Percentiles rank a stretch among this genome's conserved stretches.
Evolutionary conservation across 2,888 invertebrate genomes (phyloP).

Genomic region (Liopterus haemorrhoidalis): DNA sequence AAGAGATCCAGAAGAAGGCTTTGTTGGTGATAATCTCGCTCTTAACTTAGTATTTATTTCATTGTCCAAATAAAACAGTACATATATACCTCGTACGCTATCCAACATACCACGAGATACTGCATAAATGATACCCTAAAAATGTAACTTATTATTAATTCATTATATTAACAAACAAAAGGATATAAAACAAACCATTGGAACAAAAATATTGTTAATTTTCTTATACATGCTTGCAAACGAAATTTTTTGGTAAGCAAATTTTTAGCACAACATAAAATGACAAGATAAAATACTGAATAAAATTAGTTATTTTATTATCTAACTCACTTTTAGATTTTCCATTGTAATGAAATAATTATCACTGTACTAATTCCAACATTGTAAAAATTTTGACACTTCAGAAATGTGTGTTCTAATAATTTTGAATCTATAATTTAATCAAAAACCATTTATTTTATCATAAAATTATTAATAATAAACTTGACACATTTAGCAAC

Average conservation of each 20-base stretch:
- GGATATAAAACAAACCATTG: conserved; percentile 18
- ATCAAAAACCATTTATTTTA: background rate
- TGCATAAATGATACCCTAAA: conserved; percentile 60
- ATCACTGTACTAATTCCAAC: conserved; percentile 16
- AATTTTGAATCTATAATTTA: conserved; percentile 6
- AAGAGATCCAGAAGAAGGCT: conserved; percentile 47
- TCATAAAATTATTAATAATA: too few species aligned
- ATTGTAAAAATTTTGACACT: conserved; percentile 18
- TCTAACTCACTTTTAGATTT: conserved; percentile 22
- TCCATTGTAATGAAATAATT: conserved; percentile 22
- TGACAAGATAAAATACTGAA: too few species aligned
- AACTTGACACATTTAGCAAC: too few species aligned
- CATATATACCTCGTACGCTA: conserved; percentile 70
- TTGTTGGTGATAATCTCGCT: conserved; percentile 52
- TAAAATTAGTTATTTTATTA: conserved; percentile 3
- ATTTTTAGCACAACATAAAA: too few species aligned
- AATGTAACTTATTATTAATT: conserved; percentile 30
- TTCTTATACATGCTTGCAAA: too few species aligned
- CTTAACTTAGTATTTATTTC: conserved; percentile 63
- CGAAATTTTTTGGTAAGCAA: too few species aligned
- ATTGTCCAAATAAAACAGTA: conserved; percentile 72
- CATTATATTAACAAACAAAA: background rate
- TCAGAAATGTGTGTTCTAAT: conserved; percentile 1
- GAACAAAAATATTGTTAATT: conserved; percentile 17
- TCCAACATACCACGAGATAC: conserved; percentile 69